Base-by-base conservation (phyloP, 2,797 vertebrate species). In the Acanthiza pusilla region DNA sequence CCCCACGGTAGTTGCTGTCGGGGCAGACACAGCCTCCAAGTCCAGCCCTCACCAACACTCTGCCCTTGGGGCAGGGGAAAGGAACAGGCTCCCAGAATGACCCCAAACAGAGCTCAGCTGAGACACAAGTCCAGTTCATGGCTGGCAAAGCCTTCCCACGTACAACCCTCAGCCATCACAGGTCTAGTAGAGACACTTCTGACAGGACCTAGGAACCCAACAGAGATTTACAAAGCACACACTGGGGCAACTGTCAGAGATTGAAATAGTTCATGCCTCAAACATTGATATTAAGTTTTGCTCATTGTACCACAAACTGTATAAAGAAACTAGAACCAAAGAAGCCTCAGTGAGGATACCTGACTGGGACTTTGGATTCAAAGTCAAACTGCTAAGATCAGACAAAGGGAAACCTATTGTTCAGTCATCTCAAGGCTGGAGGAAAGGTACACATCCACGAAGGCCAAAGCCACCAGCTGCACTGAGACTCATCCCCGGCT, bases 121-220 rank as follows among this genome's bases (percentile, higher is more conserved):
- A 42, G 2, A 53, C 66, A 20, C 40, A 51, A 7, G 0, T 26
- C 32, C 3, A 29, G 7, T 12, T 67, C n/a, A 32, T 19, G 66
- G 30, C 55, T 57, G 60, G 6, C 14, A 51, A 22, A 45, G 25
- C 58, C 23, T 40, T 57, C 53, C 40, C 34, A 8, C 0, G 0
- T 19, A 11, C 32, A 61, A 13, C 68, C 48, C 38, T 2, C 4
- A 21, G 36, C 42, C 38, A 26, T 26, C 13, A 13, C 9, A 20
- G 2, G 9, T 16, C 10, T 13, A 10, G 13, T 10, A 17, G 8
- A 66, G 47, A 53, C 11, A 55, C 3, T 34, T 68, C 27, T 1
- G 1, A 21, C 2, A 30, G 20, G 22, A 61, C 25, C 61, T 29
- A 48, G 61, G 25, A 84, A 73, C 13, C 32, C 21, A 61, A 2